Evolutionary conservation across 2,113 vertebrate genomes (phyloP).

Genomic region (Odontophorus gujanensis): DNA sequence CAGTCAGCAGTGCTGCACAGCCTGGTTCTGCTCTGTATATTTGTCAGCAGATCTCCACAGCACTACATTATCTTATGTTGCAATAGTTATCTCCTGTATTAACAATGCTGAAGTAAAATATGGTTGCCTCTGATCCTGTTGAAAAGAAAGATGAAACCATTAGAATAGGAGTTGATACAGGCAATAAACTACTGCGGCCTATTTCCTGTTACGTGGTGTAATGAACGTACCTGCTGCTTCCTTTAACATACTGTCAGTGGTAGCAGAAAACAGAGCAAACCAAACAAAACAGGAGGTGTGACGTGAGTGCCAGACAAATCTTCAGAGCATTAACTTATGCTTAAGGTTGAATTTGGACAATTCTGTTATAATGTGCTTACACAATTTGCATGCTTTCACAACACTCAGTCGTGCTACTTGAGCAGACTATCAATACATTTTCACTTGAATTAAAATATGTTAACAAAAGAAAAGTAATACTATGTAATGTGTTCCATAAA

Average conservation of each 20-base stretch:
- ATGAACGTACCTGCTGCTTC: background rate
- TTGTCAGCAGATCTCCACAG: background rate
- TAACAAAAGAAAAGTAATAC: background rate
- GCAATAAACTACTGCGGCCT: background rate
- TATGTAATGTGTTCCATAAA: background rate
- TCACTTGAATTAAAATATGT: background rate
- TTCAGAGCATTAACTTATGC: background rate
- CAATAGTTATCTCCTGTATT: background rate
- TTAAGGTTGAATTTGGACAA: background rate
- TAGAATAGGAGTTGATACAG: background rate
- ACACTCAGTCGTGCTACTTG: background rate
- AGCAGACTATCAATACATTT: background rate
- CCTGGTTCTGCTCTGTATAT: background rate
- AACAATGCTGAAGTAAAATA: background rate
- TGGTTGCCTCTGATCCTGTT: background rate
- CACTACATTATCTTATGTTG: accelerated
- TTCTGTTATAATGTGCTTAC: accelerated
- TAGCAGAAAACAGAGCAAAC: background rate
- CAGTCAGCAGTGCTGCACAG: background rate
- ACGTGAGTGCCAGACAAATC: background rate
- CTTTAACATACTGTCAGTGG: background rate
- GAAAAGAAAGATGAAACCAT: background rate
- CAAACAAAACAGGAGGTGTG: background rate
- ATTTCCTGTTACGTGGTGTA: background rate
- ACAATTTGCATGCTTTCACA: background rate